Base-by-base conservation (phyloP, 2,888 invertebrate genomes). In the Lamellibrachia columna region DNA sequence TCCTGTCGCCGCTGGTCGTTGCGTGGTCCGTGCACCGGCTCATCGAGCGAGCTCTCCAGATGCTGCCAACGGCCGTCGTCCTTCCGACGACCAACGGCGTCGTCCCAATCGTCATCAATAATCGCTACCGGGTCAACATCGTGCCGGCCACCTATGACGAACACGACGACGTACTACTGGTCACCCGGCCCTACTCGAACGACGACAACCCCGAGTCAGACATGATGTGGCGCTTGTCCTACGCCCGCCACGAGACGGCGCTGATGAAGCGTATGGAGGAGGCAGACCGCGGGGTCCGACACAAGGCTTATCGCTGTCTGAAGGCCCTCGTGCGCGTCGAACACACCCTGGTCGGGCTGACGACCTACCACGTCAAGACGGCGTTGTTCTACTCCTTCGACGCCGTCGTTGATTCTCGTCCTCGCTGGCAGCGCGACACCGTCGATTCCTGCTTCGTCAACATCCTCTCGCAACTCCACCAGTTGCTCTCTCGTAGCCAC, bases 361-460 rank as follows among this genome's bases (percentile, higher is more conserved):
- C 94, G 0, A 93, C 94, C 1, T 95, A 95, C 93, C 95, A 95
- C 92, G 93, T 96, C 52, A 95, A 95, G 94, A 95, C 95, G 7
- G 95, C 95, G 7, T 93, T 96, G 7, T 94, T 96, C 91, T 95
- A 95, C 92, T 95, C 95, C 90, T 95, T 95, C 90, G 95, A 96
- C 93, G 94, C 94, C 52, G 95, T 94, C 90, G 94, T 96, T 40
- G 96, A 96, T 93, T 93, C 94, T 90, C 94, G 95, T 0, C 95
- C 95, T 8, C 93, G 95, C 7, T 96, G 96, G 96, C 95, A 96
- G 93, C 91, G 95, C 7, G 92, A 94, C 52, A 93, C 94, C 3
- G 91, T 95, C 55, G 95, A 95, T 91, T 93, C 93, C 2, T 95
- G 95, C 92, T 94, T 96, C 92, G 93, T 94, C 52, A 93, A 94